A percentile compares a stretch with the other conserved stretches of the same genome.
Evolutionary conservation across 2,113 vertebrate species (phyloP).

Genomic region (Proterorhinus semilunaris): DNA sequence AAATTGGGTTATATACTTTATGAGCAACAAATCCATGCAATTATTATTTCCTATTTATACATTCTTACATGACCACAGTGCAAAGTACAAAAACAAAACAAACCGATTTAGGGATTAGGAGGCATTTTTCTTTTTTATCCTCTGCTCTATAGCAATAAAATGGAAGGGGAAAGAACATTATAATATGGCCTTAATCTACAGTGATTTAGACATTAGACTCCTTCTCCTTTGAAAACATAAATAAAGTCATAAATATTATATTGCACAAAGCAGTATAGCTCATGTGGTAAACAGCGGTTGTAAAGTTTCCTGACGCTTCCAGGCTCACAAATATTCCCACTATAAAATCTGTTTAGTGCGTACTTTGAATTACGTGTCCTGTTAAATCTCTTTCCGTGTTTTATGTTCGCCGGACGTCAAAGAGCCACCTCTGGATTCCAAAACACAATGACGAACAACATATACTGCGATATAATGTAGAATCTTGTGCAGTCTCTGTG

Average conservation of each 20-base stretch:
- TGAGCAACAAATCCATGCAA: neutral
- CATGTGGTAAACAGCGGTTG: neutral
- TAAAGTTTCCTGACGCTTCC: neutral
- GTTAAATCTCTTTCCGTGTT: neutral
- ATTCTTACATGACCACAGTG: neutral
- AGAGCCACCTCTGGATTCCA: neutral
- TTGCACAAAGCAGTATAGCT: neutral
- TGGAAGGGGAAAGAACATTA: neutral
- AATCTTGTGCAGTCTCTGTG: neutral
- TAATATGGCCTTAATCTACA: neutral
- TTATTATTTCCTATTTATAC: neutral
- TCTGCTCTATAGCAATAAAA: neutral
- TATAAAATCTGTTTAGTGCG: conserved; percentile 3
- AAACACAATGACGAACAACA: neutral
- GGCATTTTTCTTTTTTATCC: neutral
- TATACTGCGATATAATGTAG: neutral
- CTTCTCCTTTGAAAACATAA: neutral
- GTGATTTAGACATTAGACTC: neutral
- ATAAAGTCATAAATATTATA: conserved; percentile 1
- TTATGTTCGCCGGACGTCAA: neutral
- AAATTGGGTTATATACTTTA: neutral
- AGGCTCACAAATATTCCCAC: neutral
- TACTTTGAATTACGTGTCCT: neutral
- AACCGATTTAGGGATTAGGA: neutral
- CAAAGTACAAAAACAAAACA: neutral